Base-by-base conservation (phyloP, 2,888 invertebrate species). In the Sepiola atlantica region DNA sequence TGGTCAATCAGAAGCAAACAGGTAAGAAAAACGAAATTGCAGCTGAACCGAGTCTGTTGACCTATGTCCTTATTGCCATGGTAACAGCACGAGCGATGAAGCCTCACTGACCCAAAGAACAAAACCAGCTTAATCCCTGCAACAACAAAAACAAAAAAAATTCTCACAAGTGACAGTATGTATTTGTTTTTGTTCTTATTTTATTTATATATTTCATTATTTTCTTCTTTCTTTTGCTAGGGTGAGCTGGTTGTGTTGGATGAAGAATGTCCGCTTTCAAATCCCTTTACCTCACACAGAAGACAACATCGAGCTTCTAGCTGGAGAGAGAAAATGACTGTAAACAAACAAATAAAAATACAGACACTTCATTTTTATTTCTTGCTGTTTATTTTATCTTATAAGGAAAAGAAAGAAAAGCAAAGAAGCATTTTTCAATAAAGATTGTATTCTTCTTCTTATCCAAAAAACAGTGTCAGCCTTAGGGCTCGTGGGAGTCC, bases 41-140 rank as follows among this genome's bases (percentile, higher is more conserved):
- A 77, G 77, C 28, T 77, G n/a, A 77, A 77, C 32, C n/a, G 77
- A 77, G n/a, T 16, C n/a, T 77, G 77, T 77, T 77, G 77, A 77
- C 77, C 77, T 77, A n/a, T 77, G 77, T 32, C n/a, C 77, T 77
- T 77, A 77, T 77, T n/a, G 77, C n/a, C 77, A 77, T 77, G 77
- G 77, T 32, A 77, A 77, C 77, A 77, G 77, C 77, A 77, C 77
- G 32, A 45, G 45, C 32, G 77, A 77, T n/a, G n/a, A 77, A 77
- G 16, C 77, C 77, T 32, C n/a, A 32, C n/a, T 77, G 77, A 77
- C 77, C 77, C 77, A 77, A n/a, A 77, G 32, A 77, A 77, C 77
- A 77, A 77, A 45, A 77, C n/a, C 12, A 77, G 18, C n/a, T 77
- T n/a, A n/a, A 77, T n/a, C 77, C 77, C 4, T n/a, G 2, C 45